Conservation (phyloP, 2,113 vertebrate species). For the Boulengeromyrus knoepffleri region DNA sequence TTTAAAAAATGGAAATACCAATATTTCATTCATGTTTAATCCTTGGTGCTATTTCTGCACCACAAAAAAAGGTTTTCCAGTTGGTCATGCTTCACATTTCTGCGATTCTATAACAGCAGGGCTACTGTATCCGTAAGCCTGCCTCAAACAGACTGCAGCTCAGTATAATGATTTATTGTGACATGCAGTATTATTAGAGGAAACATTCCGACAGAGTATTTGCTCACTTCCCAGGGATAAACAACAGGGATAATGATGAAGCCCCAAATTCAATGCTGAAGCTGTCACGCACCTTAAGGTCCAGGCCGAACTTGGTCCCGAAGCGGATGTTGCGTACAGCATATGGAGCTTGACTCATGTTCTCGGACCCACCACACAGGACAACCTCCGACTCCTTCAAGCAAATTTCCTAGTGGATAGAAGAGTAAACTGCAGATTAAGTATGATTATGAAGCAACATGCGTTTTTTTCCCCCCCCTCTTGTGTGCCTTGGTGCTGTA, state of each 20-base stretch:
- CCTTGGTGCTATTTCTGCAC: neutral
- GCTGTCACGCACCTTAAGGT: conserved; percentile 70
- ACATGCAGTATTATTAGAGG: neutral
- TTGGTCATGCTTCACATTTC: neutral
- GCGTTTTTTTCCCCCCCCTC: neutral
- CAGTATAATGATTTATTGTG: neutral
- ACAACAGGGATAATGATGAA: neutral
- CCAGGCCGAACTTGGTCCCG: conserved; percentile 79
- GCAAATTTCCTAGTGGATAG: conserved; percentile 77
- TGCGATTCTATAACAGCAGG: neutral
- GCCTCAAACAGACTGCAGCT: neutral
- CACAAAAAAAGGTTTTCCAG: neutral
- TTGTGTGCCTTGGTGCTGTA: neutral
- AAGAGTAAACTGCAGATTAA: neutral
- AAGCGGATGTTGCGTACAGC: conserved; percentile 81
- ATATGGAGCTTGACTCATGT: conserved; percentile 87
- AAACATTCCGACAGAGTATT: neutral
- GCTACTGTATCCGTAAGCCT: neutral
- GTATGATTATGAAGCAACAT: neutral
- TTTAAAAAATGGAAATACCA: neutral
- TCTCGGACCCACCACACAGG: conserved; percentile 85
- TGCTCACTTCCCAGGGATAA: neutral
- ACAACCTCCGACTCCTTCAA: conserved; percentile 84
- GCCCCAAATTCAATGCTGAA: neutral
- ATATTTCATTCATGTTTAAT: neutral